Evolutionary conservation across 2,888 invertebrate species (phyloP).

Genomic region (Monoplex corrugatus): DNA sequence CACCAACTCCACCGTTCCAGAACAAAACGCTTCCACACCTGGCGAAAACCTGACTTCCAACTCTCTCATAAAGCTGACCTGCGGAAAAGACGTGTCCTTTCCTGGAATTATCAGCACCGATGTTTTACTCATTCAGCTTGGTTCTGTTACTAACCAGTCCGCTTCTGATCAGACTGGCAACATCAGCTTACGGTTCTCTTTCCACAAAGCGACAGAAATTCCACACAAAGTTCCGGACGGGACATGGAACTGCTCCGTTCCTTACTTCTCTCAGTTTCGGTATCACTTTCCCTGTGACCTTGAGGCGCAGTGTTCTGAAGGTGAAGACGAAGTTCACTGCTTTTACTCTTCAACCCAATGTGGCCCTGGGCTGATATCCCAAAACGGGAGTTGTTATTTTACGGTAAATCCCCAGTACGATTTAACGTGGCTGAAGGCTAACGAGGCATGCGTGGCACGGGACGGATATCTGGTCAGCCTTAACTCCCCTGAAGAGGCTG

Average conservation of each 20-base stretch:
- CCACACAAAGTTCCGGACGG: background rate
- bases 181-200: background rate
- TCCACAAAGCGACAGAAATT: background rate
- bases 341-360: background rate
- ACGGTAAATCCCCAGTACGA: background rate
- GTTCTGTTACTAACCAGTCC: background rate
- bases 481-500: slow-evolving; percentile 20
- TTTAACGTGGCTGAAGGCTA: slow-evolving; percentile 15
- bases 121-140: background rate
- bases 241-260: slow-evolving; percentile 6
- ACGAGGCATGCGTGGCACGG: slow-evolving; percentile 28
- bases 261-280: background rate
- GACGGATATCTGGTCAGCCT: slow-evolving; percentile 32
- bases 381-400: background rate
- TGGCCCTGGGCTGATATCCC: background rate
- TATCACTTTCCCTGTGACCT: slow-evolving; percentile 19
- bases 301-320: background rate
- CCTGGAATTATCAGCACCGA: background rate
- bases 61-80: background rate
- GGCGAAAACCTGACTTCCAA: background rate
- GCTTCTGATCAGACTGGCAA: background rate
- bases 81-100: slow-evolving; percentile 10
- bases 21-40: background rate
- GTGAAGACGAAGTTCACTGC: slow-evolving; percentile 2
- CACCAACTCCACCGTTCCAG: background rate